These are phyloP conservation scores for Ips typographus DNA, from an alignment of 1,140 invertebrate genomes.

Conservation along the genomic window DNA sequence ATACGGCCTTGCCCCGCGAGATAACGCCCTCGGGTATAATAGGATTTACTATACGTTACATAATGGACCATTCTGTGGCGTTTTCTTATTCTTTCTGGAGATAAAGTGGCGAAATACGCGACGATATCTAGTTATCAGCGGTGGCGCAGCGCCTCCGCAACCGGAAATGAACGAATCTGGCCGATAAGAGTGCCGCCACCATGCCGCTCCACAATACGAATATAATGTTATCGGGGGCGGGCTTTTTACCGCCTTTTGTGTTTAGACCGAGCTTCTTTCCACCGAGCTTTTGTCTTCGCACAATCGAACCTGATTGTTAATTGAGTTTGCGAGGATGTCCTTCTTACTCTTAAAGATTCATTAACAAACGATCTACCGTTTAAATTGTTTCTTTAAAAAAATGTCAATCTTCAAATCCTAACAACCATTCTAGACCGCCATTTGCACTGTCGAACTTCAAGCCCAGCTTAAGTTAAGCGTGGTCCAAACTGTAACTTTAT, in stretches of 20 bases:
- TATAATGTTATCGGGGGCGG: constrained; percentile 49
- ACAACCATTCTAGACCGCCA: too few species aligned
- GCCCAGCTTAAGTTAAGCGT: too few species aligned
- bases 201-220: constrained; percentile 43
- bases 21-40: constrained; percentile 54
- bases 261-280: constrained; percentile 43
- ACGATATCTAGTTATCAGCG: constrained; percentile 54
- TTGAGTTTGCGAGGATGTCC: constrained; percentile 48
- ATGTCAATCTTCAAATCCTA: too few species aligned
- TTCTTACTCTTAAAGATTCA: too few species aligned
- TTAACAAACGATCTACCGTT: too few species aligned
- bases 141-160: constrained; percentile 49
- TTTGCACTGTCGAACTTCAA: too few species aligned
- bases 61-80: constrained; percentile 54
- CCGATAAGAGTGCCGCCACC: constrained; percentile 47
- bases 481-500: too few species aligned
- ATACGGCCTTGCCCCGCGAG: constrained; percentile 47
- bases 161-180: constrained; percentile 53
- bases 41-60: constrained; percentile 55
- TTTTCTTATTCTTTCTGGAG: constrained; percentile 55
- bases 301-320: constrained; percentile 53
- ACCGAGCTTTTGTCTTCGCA: constrained; percentile 42
- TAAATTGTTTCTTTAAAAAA: too few species aligned
- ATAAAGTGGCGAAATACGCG: constrained; percentile 53
- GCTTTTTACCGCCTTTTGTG: constrained; percentile 50